These are phyloP conservation scores for Tapirus terrestris DNA, from an alignment of 2,113 vertebrate genomes.

Conservation along the genomic window DNA sequence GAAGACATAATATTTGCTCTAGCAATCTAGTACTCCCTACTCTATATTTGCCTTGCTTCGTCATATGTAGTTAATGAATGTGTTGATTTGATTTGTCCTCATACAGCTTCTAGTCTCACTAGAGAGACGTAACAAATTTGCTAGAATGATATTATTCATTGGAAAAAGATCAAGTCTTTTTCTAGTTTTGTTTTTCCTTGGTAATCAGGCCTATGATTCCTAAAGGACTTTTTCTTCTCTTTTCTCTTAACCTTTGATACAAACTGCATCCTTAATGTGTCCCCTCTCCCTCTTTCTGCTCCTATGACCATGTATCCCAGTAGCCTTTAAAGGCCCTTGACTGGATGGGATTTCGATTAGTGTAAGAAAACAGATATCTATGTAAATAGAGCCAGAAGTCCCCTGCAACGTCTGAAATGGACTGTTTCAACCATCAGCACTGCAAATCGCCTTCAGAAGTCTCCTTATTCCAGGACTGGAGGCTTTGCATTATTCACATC, in stretches of 20 bases:
- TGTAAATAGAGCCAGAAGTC: slow-evolving; percentile 71
- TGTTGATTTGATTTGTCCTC: slow-evolving; percentile 3
- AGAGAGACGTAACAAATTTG: not conserved
- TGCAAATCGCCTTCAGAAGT: slow-evolving; percentile 67
- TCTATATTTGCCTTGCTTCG: not conserved
- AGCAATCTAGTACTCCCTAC: not conserved
- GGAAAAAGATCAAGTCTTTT: slow-evolving; percentile 39
- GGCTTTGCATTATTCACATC: slow-evolving; percentile 76
- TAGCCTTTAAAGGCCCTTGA: not conserved
- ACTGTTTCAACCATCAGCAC: slow-evolving; percentile 71
- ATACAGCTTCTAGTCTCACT: slow-evolving; percentile 5
- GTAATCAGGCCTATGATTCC: not conserved
- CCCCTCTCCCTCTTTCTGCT: not conserved
- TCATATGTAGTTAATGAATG: not conserved
- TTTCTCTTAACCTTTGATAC: not conserved
- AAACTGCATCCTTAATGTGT: not conserved
- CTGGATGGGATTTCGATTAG: slow-evolving; percentile 10
- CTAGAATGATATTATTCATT: not conserved
- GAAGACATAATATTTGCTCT: not conserved
- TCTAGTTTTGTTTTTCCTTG: not conserved
- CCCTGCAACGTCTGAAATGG: slow-evolving; percentile 74
- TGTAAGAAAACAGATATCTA: slow-evolving; percentile 3
- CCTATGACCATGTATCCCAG: not conserved
- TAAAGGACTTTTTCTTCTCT: not conserved
- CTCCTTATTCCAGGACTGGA: slow-evolving; percentile 58